A percentile compares a stretch with the other conserved stretches of the same genome.
phyloP scores from a whole-genome alignment of 2,113 vertebrate genomes.

The Lanius collurio region DNA sequence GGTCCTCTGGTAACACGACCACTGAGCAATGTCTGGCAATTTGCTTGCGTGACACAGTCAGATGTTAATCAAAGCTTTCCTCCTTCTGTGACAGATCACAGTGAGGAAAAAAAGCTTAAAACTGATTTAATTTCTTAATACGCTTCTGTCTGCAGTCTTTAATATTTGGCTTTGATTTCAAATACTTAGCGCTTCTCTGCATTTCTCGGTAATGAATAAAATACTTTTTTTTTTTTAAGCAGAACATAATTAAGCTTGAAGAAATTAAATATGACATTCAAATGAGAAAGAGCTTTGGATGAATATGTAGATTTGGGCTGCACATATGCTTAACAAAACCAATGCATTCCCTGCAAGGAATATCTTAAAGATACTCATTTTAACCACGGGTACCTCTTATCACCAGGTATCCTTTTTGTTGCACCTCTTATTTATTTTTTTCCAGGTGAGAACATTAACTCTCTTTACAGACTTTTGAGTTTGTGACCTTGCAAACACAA shows the following conservation, averaged over 20 bases:
- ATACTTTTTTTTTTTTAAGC: neutral
- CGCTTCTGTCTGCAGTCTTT: slow-evolving; percentile 33
- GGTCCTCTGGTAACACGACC: neutral
- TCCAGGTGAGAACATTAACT: neutral
- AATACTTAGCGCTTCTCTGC: slow-evolving; percentile 47
- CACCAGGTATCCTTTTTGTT: neutral
- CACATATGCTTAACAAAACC: neutral
- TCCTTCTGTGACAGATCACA: slow-evolving; percentile 41
- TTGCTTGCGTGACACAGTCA: slow-evolving; percentile 25
- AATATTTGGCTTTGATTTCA: slow-evolving; percentile 57
- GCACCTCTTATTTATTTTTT: neutral
- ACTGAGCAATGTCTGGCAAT: neutral
- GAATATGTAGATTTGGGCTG: slow-evolving; percentile 16
- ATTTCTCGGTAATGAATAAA: slow-evolving; percentile 56
- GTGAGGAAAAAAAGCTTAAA: slow-evolving; percentile 32
- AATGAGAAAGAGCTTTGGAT: slow-evolving; percentile 31
- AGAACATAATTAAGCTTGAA: slow-evolving; percentile 53
- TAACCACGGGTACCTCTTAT: neutral
- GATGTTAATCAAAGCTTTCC: slow-evolving; percentile 41
- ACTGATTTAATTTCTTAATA: slow-evolving; percentile 63
- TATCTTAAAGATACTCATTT: neutral
- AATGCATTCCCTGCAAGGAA: neutral
- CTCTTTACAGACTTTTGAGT: neutral
- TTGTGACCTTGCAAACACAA: neutral
- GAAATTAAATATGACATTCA: slow-evolving; percentile 54